Evolutionary conservation across 2,888 invertebrate species (phyloP), one percentile per base, ranked within the genome.

Genomic region (Drosophila crucigera): DNA sequence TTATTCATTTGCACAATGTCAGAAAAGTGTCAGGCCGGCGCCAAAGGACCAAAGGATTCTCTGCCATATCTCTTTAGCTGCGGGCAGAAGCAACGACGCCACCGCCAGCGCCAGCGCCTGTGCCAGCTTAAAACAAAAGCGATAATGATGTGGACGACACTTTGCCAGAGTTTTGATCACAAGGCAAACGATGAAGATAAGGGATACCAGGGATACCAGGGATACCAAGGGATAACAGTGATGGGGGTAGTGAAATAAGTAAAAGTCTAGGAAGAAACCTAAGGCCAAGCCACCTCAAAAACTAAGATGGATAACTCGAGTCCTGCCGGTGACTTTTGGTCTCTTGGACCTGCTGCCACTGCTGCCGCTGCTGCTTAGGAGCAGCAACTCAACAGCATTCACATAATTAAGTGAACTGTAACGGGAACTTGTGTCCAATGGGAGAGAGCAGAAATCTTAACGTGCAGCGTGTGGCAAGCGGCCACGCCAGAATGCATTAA

Each of bases 1-100:
- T 92, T 92, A 92, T 91, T 91, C 91, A 91, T 92, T 91, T 85
- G 89, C 87, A 89, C 84, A 87, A 89, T 87, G 90, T 90, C 91
- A 90, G 90, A 91, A 89, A 88, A 88, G 87, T 91, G 91, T 91
- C 87, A 90, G 88, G 91, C 75, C 78, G 90, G 86, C 89, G 82
- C 84, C 89, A 90, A 88, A 91, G 90, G 90, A 87, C 89, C 91
- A 91, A 91, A 91, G 91, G 89, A 87, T 87, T 90, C 75, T 71
- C 68, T 58, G 1, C 56, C 35, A 60, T 68, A 43, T 55, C 72
- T 54, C 58, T 55, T 41, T 58, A 19, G 83, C 84, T 83, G 66
- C 67, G 74, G 82, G 78, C 68, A 60, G 73, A 59, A 70, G 71
- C 68, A 30, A 22, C 66, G 22, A 37, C 49, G 65, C 30, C 59